Evolutionary conservation across 2,797 vertebrate species (phyloP).

Genomic region (Pelobates cultripes): DNA sequence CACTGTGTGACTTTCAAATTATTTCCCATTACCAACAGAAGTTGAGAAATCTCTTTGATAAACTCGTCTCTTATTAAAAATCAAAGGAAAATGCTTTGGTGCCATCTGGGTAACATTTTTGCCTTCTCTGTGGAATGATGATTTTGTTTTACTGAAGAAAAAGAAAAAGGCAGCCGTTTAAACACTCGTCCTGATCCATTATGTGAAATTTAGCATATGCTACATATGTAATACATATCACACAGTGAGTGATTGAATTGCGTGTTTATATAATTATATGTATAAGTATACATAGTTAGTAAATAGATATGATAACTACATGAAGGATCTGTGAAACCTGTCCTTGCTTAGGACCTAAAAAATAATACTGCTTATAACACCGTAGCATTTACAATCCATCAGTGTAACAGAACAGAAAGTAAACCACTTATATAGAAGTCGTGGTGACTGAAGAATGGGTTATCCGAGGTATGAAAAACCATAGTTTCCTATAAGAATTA

Average conservation of each 20-base stretch:
- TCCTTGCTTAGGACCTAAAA: too few relatives aligned
- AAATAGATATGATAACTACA: too few relatives aligned
- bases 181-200: conserved; percentile 61
- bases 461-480: too few relatives aligned
- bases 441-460: too few relatives aligned
- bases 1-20: conserved; percentile 74
- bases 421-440: too few relatives aligned
- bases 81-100: conserved; percentile 72
- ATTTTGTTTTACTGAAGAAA: conserved; percentile 63
- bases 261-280: too few relatives aligned
- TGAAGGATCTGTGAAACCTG: too few relatives aligned
- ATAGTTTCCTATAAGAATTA: too few relatives aligned
- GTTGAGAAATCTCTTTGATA: conserved; percentile 76
- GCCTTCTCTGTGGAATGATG: conserved; percentile 69
- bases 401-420: too few relatives aligned
- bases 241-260: background rate
- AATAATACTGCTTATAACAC: too few relatives aligned
- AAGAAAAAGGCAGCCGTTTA: conserved; percentile 61
- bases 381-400: too few relatives aligned
- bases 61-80: conserved; percentile 75
- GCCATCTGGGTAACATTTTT: conserved; percentile 77
- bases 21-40: conserved; percentile 75
- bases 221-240: conserved; percentile 18
- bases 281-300: too few relatives aligned
- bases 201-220: conserved; percentile 55